Evolutionary conservation across 2,113 vertebrate species (phyloP).

Genomic region (Pygoscelis antarcticus): DNA sequence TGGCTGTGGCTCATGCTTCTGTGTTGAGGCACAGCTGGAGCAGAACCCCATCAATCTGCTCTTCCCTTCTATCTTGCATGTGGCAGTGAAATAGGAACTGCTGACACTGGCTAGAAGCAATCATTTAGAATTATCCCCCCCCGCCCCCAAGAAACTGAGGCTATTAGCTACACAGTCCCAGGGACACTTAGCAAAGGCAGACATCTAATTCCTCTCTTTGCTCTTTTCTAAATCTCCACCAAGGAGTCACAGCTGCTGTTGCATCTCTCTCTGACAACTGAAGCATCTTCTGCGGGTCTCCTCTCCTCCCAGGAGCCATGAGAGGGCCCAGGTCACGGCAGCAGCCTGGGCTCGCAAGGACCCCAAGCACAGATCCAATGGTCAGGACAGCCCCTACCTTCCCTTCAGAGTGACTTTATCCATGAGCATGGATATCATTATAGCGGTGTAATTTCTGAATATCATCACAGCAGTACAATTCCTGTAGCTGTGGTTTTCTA

Average conservation of each 20-base stretch:
- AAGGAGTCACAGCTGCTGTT: not conserved
- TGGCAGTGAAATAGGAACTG: not conserved
- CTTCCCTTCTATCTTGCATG: not conserved
- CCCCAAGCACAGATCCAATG: not conserved
- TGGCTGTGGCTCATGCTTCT: not conserved
- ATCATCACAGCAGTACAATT: not conserved
- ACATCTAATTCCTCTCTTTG: not conserved
- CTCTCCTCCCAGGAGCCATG: not conserved
- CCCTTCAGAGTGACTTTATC: too few relatives aligned
- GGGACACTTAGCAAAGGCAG: not conserved
- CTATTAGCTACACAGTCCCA: too few relatives aligned
- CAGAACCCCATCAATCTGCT: not conserved
- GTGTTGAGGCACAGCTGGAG: not conserved
- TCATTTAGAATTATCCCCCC: too few relatives aligned
- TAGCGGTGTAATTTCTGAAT: not conserved
- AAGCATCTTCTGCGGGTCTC: not conserved
- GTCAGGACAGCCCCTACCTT: not conserved
- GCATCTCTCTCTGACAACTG: not conserved
- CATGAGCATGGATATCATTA: rapidly evolving
- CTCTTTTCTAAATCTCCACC: not conserved
- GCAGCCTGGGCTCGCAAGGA: not conserved
- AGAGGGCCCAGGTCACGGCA: not conserved
- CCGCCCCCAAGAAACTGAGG: not conserved
- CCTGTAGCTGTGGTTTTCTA: not conserved
- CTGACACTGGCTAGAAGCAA: not conserved